Evolutionary conservation across 2,113 vertebrate genomes (phyloP).

Genomic region (Passer montanus): DNA sequence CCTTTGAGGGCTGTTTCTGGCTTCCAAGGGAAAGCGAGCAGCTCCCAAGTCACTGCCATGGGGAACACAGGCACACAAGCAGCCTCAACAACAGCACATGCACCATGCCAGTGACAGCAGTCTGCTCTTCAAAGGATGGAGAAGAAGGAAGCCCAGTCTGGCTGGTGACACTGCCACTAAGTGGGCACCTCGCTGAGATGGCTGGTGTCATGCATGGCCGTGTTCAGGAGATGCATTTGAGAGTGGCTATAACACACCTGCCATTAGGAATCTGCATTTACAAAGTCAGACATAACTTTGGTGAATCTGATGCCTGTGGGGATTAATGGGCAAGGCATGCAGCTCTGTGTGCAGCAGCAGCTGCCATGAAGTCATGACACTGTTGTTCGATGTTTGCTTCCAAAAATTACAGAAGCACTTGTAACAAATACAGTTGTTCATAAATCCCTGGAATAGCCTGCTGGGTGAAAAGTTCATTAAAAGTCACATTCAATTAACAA

Average conservation of each 20-base stretch:
- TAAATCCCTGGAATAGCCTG: neutral
- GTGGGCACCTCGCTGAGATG: fast-evolving
- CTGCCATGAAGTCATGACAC: neutral
- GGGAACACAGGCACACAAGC: fast-evolving
- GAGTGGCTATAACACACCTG: neutral
- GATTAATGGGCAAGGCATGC: neutral
- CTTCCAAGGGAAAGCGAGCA: neutral
- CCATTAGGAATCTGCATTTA: neutral
- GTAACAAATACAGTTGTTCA: neutral
- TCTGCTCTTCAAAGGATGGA: neutral
- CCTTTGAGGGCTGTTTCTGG: neutral
- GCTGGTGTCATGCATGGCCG: neutral
- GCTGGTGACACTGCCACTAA: neutral
- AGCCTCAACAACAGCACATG: neutral
- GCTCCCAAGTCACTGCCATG: neutral
- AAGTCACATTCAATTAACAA: conserved; percentile 55
- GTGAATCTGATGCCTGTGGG: neutral
- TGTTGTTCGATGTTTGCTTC: neutral
- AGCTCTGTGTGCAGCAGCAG: neutral
- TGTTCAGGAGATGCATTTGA: neutral
- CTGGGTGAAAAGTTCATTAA: conserved; percentile 31
- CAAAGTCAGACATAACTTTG: neutral
- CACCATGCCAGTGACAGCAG: neutral
- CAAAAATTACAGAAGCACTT: neutral
- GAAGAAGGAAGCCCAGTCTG: neutral